Evolutionary conservation across 2,888 invertebrate genomes (phyloP).

Genomic region (Argyresthia albistria): DNA sequence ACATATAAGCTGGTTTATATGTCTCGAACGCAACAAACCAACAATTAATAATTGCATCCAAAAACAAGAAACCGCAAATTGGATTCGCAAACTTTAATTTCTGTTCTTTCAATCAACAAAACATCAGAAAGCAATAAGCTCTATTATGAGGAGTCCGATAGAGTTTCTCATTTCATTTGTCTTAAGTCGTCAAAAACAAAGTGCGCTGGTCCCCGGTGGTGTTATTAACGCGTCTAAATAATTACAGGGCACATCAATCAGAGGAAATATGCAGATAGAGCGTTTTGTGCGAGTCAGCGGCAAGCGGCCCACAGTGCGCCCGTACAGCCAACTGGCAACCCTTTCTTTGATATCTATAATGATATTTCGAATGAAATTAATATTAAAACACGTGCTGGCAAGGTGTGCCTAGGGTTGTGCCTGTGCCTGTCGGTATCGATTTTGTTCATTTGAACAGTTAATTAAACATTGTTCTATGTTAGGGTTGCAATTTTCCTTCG

Average conservation of each 20-base stretch:
- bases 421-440: neutral
- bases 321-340: conserved; percentile 26
- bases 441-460: neutral
- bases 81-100: conserved; percentile 38
- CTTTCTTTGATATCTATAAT: conserved; percentile 66
- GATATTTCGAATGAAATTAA: conserved; percentile 44
- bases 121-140: conserved; percentile 63
- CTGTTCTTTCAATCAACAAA: conserved; percentile 62
- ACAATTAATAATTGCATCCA: conserved; percentile 36
- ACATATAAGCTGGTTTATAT: neutral
- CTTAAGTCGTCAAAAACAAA: conserved; percentile 70
- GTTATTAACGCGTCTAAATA: conserved; percentile 73
- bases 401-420: conserved; percentile 5
- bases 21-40: neutral
- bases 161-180: conserved; percentile 70
- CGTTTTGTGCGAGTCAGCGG: conserved; percentile 69
- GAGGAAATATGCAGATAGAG: conserved; percentile 65
- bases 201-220: conserved; percentile 64
- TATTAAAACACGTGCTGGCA: conserved; percentile 5
- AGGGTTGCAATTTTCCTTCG: neutral
- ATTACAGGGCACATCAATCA: conserved; percentile 74
- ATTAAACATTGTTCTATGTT: too few relatives aligned
- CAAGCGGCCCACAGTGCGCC: conserved; percentile 51
- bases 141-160: conserved; percentile 60
- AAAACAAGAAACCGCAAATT: conserved; percentile 26